Conservation (phyloP, 2,113 vertebrate genomes). For the Trogon melanurus region DNA sequence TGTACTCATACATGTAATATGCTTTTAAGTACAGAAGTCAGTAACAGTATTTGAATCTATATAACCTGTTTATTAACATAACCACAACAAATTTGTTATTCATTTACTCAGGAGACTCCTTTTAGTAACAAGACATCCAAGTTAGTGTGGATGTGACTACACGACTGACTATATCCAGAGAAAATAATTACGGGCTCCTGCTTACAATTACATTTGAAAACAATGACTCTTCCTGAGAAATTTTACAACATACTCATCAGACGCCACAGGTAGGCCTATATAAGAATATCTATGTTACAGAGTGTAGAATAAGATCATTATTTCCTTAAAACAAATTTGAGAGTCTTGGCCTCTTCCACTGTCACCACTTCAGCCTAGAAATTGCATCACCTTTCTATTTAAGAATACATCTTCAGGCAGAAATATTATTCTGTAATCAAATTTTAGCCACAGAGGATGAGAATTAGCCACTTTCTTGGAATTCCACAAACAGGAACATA, state of each 20-base stretch:
- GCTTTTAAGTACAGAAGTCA: neutral
- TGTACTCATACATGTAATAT: neutral
- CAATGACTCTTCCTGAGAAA: neutral
- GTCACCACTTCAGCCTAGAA: neutral
- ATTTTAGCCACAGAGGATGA: conserved; percentile 12
- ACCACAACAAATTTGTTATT: neutral
- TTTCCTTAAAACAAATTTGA: neutral
- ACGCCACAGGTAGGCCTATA: neutral
- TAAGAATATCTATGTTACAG: neutral
- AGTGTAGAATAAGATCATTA: neutral
- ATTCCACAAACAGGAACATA: neutral
- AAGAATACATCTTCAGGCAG: conserved; percentile 38
- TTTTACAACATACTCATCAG: neutral
- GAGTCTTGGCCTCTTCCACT: neutral
- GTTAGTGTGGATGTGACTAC: neutral
- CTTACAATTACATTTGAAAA: neutral
- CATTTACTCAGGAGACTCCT: neutral
- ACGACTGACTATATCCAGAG: neutral
- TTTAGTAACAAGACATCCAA: neutral
- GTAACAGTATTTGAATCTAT: neutral
- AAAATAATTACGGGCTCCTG: neutral
- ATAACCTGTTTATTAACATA: neutral
- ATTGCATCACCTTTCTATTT: neutral
- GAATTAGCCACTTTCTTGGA: conserved; percentile 19
- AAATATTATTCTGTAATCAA: conserved; percentile 35